phyloP scores from a whole-genome alignment of 2,888 invertebrate species.

The Aelia acuminata region DNA sequence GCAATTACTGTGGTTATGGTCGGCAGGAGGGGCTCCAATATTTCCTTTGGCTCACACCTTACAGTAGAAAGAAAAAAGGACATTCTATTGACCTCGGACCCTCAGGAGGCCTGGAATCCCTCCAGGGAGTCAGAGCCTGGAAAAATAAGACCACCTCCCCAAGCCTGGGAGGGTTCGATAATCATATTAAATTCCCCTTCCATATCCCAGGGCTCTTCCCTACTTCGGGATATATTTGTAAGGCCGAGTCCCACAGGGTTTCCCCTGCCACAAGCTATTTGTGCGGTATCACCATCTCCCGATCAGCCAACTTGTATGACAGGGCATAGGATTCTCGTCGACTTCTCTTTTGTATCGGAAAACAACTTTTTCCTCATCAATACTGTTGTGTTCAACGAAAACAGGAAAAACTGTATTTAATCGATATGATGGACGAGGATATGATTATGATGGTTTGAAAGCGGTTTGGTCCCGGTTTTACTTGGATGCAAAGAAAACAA shows the following conservation, averaged over 20 bases:
- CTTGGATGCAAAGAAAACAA: no score
- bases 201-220: background rate
- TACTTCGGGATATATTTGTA: background rate
- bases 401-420: background rate
- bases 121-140: background rate
- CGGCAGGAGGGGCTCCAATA: background rate
- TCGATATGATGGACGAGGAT: background rate
- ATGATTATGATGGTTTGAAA: no score
- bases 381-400: background rate
- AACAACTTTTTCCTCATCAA: background rate
- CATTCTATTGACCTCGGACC: conserved; percentile 6
- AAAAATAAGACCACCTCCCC: conserved; percentile 19
- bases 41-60: conserved; percentile 7
- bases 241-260: background rate
- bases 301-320: background rate
- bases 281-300: background rate
- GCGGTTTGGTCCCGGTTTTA: no score
- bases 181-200: conserved; percentile 35
- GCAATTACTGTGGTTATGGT: background rate
- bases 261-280: background rate
- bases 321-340: background rate
- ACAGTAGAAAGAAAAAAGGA: background rate
- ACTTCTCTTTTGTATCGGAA: conserved; percentile 6
- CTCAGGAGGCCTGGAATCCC: conserved; percentile 15
- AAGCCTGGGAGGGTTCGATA: conserved; percentile 14